phyloP scores from a whole-genome alignment of 2,888 invertebrate genomes.

The Shargacucullia verbasci region DNA sequence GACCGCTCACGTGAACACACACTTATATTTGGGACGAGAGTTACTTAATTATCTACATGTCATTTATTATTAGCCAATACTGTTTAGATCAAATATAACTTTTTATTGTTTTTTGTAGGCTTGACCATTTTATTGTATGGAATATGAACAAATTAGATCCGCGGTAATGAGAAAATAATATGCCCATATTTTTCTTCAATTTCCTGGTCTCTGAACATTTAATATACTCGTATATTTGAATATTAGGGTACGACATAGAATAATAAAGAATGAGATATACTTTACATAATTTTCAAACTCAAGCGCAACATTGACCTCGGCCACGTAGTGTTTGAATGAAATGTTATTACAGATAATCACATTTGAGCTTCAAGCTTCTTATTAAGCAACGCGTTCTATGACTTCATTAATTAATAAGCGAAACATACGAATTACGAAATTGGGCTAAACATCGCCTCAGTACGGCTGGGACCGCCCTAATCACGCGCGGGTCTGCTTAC shows the following conservation, averaged over 20 bases:
- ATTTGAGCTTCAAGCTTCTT: constrained; percentile 31
- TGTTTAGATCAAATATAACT: constrained; percentile 2
- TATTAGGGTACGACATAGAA: too few species aligned
- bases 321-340: background rate
- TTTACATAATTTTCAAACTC: too few species aligned
- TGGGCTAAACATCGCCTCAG: constrained; percentile 55
- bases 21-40: constrained; percentile 33
- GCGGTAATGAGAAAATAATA: too few species aligned
- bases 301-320: background rate
- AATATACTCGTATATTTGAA: too few species aligned
- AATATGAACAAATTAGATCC: too few species aligned
- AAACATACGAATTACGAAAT: constrained; percentile 57
- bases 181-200: too few species aligned
- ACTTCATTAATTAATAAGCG: constrained; percentile 59
- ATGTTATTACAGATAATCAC: constrained; percentile 22
- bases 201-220: too few species aligned
- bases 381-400: constrained; percentile 43
- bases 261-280: too few species aligned
- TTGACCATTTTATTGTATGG: too few species aligned
- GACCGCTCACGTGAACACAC: constrained; percentile 24
- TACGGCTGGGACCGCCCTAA: constrained; percentile 49
- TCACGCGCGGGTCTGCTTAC: constrained; percentile 61
- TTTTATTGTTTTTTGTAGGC: too few species aligned
- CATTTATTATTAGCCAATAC: constrained; percentile 34
- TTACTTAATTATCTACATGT: constrained; percentile 50